A percentile compares a stretch with the other conserved stretches of the same genome.
These are phyloP conservation scores for Apodemus sylvaticus DNA, from an alignment of 2,113 vertebrate genomes.

Conservation along the genomic window DNA sequence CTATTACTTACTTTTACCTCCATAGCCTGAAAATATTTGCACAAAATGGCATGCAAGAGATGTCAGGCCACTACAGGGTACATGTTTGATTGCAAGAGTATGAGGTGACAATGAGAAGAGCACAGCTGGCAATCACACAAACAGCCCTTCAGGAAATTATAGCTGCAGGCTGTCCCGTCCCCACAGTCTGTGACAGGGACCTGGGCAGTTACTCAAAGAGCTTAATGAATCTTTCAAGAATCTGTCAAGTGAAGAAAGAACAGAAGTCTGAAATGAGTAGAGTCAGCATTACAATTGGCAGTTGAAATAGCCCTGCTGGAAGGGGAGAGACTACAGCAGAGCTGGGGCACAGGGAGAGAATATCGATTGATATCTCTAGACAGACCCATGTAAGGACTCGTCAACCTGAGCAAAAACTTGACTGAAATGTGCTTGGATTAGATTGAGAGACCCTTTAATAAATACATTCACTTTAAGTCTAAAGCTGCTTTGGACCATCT, in stretches of 20 bases:
- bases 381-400: not conserved
- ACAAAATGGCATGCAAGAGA: not conserved
- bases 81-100: not conserved
- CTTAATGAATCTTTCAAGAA: conserved; percentile 25
- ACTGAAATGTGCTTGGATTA: not conserved
- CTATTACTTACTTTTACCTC: not conserved
- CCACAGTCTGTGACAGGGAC: not conserved
- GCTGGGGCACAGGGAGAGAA: not conserved
- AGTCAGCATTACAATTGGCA: not conserved
- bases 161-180: not conserved
- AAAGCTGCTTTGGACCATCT: not conserved
- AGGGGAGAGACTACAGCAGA: too few relatives aligned
- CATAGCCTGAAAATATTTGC: conserved; percentile 28
- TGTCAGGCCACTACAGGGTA: not conserved
- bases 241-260: conserved; percentile 32
- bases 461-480: not conserved
- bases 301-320: not conserved
- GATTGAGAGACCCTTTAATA: not conserved
- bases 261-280: not conserved
- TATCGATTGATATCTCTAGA: not conserved
- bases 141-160: conserved; percentile 24
- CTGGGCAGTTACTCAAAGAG: not conserved
- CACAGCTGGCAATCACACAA: not conserved
- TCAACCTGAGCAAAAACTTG: not conserved
- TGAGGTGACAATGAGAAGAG: not conserved